Percentiles rank a stretch among this genome's conserved stretches.
Evolutionary conservation across 1,140 invertebrate genomes (phyloP).

Genomic region (Episyrphus balteatus): DNA sequence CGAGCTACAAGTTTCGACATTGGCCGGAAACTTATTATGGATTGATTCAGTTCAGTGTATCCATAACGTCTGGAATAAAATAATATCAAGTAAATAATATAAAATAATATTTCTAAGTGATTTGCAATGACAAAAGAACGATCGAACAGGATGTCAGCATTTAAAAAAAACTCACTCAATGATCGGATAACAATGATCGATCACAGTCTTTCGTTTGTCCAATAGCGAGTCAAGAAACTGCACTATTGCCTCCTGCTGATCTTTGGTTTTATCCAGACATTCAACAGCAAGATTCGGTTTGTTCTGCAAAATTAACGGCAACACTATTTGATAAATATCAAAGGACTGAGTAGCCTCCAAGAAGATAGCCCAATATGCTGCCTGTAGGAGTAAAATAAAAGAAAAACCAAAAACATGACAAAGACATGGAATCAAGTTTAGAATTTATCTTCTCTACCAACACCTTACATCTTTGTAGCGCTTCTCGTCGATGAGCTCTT

Average conservation of each 20-base stretch:
- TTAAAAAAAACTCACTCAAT: conserved; percentile 32
- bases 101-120: no score
- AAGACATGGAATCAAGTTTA: background rate
- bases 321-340: conserved; percentile 47
- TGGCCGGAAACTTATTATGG: conserved; percentile 41
- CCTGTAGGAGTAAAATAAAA: conserved; percentile 4
- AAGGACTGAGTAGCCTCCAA: conserved; percentile 39
- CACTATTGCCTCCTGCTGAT: conserved; percentile 47
- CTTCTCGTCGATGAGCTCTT: conserved; percentile 41
- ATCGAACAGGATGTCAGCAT: background rate
- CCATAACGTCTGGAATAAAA: conserved; percentile 21
- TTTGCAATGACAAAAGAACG: no score
- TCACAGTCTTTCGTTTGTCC: conserved; percentile 34
- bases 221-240: conserved; percentile 50
- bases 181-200: conserved; percentile 32
- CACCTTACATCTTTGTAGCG: conserved; percentile 46
- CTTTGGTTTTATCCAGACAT: conserved; percentile 43
- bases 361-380: conserved; percentile 23
- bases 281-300: conserved; percentile 52
- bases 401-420: background rate
- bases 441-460: background rate
- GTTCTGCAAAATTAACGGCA: conserved; percentile 61
- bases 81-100: background rate
- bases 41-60: conserved; percentile 44
- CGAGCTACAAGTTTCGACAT: conserved; percentile 47